Conservation (phyloP, 1,140 invertebrate species). For the Conus betulinus region DNA sequence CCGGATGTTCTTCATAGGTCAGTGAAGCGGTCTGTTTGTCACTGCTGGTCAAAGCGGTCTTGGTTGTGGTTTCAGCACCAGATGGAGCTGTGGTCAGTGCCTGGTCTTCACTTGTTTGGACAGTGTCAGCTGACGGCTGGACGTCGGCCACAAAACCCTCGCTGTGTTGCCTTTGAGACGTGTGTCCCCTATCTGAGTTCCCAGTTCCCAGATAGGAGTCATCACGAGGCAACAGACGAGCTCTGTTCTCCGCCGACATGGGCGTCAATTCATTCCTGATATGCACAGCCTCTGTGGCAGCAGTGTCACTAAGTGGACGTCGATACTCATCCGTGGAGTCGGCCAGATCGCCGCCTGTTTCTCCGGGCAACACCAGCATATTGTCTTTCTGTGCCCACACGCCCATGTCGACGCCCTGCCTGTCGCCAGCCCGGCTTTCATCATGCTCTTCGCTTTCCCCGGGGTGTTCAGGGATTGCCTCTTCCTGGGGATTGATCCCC, state of each 20-base stretch:
- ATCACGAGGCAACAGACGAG: background rate
- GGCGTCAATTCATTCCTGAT: background rate
- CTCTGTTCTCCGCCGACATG: slow-evolving; percentile 7
- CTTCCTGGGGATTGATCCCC: background rate
- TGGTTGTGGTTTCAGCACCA: slow-evolving; percentile 9
- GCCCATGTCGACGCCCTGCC: background rate
- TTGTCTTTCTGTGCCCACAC: background rate
- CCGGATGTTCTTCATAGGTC: background rate
- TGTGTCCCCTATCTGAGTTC: background rate
- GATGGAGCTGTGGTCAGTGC: background rate
- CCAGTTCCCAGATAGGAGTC: background rate
- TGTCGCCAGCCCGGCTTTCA: background rate
- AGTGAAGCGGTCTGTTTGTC: background rate
- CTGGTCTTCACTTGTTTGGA: background rate
- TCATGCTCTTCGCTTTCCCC: background rate
- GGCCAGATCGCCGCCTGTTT: background rate
- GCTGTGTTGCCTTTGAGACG: background rate
- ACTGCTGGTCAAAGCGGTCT: background rate
- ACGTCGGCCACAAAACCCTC: background rate
- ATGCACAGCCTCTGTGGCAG: slow-evolving; percentile 13
- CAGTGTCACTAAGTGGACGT: slow-evolving; percentile 8
- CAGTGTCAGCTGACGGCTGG: background rate
- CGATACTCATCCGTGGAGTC: background rate
- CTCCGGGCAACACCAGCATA: background rate
- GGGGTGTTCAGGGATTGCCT: background rate